Base-by-base conservation (phyloP, 1,140 invertebrate species). In the Druon quercuslanigerum region DNA sequence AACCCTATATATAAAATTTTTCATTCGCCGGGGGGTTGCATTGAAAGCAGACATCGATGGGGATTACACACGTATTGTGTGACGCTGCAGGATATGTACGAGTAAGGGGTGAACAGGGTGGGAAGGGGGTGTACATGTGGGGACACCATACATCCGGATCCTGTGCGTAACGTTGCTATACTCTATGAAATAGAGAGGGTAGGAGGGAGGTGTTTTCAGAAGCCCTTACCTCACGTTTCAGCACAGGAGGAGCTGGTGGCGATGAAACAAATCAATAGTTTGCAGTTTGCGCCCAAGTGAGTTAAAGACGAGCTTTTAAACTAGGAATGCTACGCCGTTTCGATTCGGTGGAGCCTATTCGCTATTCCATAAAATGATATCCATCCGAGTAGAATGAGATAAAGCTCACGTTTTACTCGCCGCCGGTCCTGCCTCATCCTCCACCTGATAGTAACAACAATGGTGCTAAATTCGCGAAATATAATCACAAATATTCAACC, bases 31-130 rank as follows among this genome's bases (percentile, higher is more conserved):
- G 56, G 52, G 76, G 76, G 74, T 76, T 72, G 72, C 73, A 82
- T 82, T 80, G 81, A 82, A 78, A 82, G 76, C 79, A 78, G 51
- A 74, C 81, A 76, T 82, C 50, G 78, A 80, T 80, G 81, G 76
- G 81, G 81, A 82, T 80, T 80, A 80, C 76, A 79, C 50, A 72
- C 81, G 74, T 78, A 72, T 76, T 74, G 74, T 78, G 71, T 56
- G 76, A 46, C 40, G 14, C 17, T 40, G 46, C 17, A 72, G 40
- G 17, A 17, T 46, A 71, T 16, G 51, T 50, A 51, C 50, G 16
- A 46, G 40, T 46, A 46, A 11, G 8, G 40, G 40, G 40, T 9
- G 2, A 46, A 8, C 0, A 46, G 40, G 40, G 40, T 46, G 40
- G 40, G 7, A 46, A 46, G 40, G 40, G 8, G 40, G 40, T 6